Evolutionary conservation across 2,797 vertebrate genomes (phyloP), one percentile per base, ranked within the genome.

Genomic region (Pseudochromis fuscus): DNA sequence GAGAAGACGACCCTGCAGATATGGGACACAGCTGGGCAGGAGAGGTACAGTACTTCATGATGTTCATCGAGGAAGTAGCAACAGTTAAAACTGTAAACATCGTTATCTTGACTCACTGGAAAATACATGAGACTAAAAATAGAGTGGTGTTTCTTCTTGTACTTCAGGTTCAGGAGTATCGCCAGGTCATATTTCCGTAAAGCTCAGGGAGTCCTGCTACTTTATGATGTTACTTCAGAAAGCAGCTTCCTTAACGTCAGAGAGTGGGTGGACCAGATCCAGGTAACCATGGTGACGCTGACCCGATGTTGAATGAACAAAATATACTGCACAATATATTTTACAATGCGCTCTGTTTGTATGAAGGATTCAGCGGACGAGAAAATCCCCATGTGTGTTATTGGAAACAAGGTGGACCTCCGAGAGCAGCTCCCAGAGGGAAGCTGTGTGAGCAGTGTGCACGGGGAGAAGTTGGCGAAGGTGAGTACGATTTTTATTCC

Each of bases 11-110:
- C 65, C 0, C 80, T 95, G 45, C 94, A 95, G 88, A 95, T 94
- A 42, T 95, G 94, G 94, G 94, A 95, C 86, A 95, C 93, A 11
- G 94, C 94, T 0, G 91, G 94, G 4, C 94, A 95, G 81, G 94
- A 96, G 84, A 94, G 93, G 92, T 94, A 78, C 0, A 18, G 16
- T 21, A 3, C 28, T 23, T 45, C 10, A 23, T 23, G 7, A 3
- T 2, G 1, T 42, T 45, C 33, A 19, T 25, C 38, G 27, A 59
- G n/a, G 42, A 51, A 62, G 33, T 31, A 59, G 35, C 31, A 23
- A 49, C 40, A 38, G 21, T 55, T 11, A 42, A 37, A 51, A 38
- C 9, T 25, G 45, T 53, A 27, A 30, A 56, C 44, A 18, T 44
- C 5, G 10, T 35, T 35, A 4, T 38, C 15, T 23, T 46, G 15